Conservation (phyloP, 2,888 invertebrate genomes). For the Caenorhabditis sp. region DNA sequence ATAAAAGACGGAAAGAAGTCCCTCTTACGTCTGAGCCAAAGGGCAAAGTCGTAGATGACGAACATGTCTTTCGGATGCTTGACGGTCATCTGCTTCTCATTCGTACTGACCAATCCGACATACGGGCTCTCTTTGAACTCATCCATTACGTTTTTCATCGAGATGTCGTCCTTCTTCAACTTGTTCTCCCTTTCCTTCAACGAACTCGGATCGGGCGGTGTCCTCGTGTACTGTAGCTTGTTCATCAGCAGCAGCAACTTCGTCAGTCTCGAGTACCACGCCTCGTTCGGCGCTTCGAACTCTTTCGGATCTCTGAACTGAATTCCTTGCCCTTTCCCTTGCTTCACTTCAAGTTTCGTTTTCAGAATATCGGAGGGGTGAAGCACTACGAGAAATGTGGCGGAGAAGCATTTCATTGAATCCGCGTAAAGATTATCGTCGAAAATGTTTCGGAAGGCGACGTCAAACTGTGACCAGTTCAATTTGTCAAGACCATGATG, state of each 20-base stretch:
- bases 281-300: conserved; percentile 24
- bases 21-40: conserved; percentile 41
- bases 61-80: conserved; percentile 30
- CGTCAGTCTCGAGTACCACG: conserved; percentile 32
- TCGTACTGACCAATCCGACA: conserved; percentile 13
- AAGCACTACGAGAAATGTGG: conserved; percentile 39
- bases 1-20: too few relatives aligned
- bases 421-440: conserved; percentile 67
- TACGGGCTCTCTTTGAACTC: conserved; percentile 21
- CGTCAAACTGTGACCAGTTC: conserved; percentile 75
- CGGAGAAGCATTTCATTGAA: conserved; percentile 69
- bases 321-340: conserved; percentile 15
- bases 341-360: conserved; percentile 24
- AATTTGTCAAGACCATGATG: conserved; percentile 76
- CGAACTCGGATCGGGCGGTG: conserved; percentile 2
- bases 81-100: conserved; percentile 1
- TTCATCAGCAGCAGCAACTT: conserved; percentile 45
- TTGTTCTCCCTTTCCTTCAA: conserved; percentile 6
- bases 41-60: conserved; percentile 42
- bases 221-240: conserved; percentile 21
- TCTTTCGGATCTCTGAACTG: conserved; percentile 43
- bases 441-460: conserved; percentile 62
- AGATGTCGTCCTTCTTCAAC: neutral
- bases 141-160: conserved; percentile 14
- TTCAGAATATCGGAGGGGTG: conserved; percentile 35